A percentile compares a stretch with the other conserved stretches of the same genome.
phyloP scores from a whole-genome alignment of 2,888 invertebrate species.

The Itoplectis maculator region DNA sequence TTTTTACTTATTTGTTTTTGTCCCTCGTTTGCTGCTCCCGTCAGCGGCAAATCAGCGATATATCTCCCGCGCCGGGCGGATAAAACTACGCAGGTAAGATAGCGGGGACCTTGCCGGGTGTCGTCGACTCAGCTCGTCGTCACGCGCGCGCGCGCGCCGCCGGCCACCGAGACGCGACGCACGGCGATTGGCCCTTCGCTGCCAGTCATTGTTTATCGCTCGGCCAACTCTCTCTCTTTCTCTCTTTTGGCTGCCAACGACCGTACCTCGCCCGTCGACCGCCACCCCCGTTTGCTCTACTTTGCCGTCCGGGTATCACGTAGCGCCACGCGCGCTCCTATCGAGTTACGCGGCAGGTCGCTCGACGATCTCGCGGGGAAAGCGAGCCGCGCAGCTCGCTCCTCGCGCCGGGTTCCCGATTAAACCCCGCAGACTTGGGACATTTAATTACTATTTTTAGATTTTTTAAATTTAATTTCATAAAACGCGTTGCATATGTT shows the following conservation, averaged over 20 bases:
- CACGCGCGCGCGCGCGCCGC: too few relatives aligned
- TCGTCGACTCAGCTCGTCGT: constrained; percentile 61
- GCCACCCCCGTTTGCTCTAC: constrained; percentile 5
- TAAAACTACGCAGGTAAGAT: constrained; percentile 51
- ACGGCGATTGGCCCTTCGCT: constrained; percentile 21
- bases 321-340: constrained; percentile 70
- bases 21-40: constrained; percentile 30
- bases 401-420: not conserved
- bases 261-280: not conserved
- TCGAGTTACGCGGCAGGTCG: constrained; percentile 64
- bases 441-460: not conserved
- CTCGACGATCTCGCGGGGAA: constrained; percentile 16
- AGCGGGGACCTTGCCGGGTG: constrained; percentile 47
- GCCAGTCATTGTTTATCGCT: not conserved
- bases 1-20: constrained; percentile 20
- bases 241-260: not conserved
- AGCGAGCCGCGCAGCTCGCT: not conserved
- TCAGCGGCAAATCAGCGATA: constrained; percentile 47
- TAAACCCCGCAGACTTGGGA: not conserved
- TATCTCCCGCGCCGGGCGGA: constrained; percentile 8
- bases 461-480: not conserved
- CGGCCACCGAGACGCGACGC: not conserved
- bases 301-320: constrained; percentile 59
- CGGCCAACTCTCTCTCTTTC: not conserved
- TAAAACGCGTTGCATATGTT: too few relatives aligned